Evolutionary conservation across 2,888 invertebrate species (phyloP), one percentile per base, ranked within the genome.

Genomic region (Seira sanloemensis): DNA sequence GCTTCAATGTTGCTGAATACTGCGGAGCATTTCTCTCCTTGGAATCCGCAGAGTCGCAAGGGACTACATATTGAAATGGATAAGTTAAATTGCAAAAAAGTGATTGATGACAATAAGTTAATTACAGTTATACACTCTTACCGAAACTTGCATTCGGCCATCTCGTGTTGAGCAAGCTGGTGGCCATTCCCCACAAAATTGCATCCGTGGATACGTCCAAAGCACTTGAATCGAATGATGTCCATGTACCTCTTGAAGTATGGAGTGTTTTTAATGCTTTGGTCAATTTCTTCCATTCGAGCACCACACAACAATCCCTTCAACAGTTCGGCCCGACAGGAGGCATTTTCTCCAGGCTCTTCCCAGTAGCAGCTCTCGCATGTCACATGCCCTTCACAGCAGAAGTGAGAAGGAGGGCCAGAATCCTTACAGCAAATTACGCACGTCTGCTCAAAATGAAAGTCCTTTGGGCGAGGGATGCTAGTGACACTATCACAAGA

Each of bases 221-320:
- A 66, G 37, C 79, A 79, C 4, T 2, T 16, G 18, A 25, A 79
- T 4, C 9, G 37, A 2, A 23, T 0, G 1, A n/a, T 1, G 1
- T 73, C 19, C 79, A 73, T 46, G 58, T 73, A 79, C 5, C 12
- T n/a, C 12, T 26, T n/a, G 18, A 50, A 79, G 54, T 79, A 67
- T 9, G 46, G 21, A 5, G 79, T 54, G 0, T 50, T 74, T 26
- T 12, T 1, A 23, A 79, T 23, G 2, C 37, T 23, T 0, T 26
- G 21, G 18, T 66, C 50, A 7, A 79, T 50, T 19, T 19, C 73
- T n/a, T 26, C 25, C 16, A 79, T 18, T 9, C 1, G n/a, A 12
- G 1, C 16, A 1, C 26, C 54, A 54, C 79, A 79, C 4, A 4
- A 4, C n/a, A 16, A 7, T 18, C n/a, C 18, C 7, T 4, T n/a